Evolutionary conservation across 2,797 vertebrate genomes (phyloP), one percentile per base, ranked within the genome.

Genomic region (Coregonus ussuriensis): DNA sequence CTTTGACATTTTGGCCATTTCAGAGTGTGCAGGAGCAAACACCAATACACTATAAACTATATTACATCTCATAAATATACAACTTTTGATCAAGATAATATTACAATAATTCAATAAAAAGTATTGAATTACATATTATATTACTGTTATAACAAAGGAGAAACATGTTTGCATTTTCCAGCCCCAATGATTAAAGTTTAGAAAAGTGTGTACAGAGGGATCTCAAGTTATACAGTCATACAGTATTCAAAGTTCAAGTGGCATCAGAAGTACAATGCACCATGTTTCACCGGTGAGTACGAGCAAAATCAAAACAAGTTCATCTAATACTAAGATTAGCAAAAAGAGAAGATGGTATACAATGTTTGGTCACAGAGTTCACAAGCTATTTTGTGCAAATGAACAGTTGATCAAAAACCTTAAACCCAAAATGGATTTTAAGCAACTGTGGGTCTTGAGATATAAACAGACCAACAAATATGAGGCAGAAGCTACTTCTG

Each of bases 231-330:
- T 18, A 65, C 7, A 70, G 70, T 53, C 16, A 77, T 21, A 56
- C 29, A 69, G 13, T 53, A 67, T 65, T 86, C 7, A 86, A 84
- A 84, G 21, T 74, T 71, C 83, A 47, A 6, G 6, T 21, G 68
- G 47, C 4, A 9, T 11, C 79, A 77, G 72, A 77, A 62, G 13
- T 52, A 59, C 51, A 71, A 33, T 35, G 6, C 33, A 37, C 21
- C 21, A 54, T 18, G 18, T 65, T 16, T 68, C 35, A 72, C 11
- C 21, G 69, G n/a, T 53, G 25, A 7, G 14, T 29, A 51, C 70
- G 4, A 51, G 18, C 25, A 21, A 41, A 25, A 37, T 11, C 1
- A 41, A 47, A 71, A 69, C n/a, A 71, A 21, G 25, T 31, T 31
- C 29, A 33, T 72, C 51, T 72, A 6, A 11, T 7, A 35, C 7